Conservation (phyloP, 2,888 invertebrate species). For the Cerastis leucographa region DNA sequence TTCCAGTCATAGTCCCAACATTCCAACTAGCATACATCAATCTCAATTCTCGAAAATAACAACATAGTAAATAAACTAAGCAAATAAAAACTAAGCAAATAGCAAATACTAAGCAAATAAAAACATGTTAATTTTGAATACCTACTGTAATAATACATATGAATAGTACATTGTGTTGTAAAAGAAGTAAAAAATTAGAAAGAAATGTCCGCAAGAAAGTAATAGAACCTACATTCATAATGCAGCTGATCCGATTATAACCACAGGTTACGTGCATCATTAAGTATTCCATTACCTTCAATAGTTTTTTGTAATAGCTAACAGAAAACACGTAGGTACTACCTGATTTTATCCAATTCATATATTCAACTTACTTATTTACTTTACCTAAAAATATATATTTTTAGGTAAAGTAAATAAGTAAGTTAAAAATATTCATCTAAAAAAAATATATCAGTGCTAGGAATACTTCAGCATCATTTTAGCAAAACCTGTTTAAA, state of each 20-base stretch:
- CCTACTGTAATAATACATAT: no score
- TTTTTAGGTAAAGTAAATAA: background rate
- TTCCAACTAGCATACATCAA: no score
- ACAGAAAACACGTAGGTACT: background rate
- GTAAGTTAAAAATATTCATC: background rate
- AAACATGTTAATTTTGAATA: background rate
- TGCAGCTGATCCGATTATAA: constrained; percentile 1
- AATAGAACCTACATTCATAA: constrained; percentile 6
- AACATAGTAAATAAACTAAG: no score
- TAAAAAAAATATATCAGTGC: background rate
- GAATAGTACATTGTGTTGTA: background rate
- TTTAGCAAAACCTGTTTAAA: background rate
- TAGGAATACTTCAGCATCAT: background rate
- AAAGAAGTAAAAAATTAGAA: constrained; percentile 28
- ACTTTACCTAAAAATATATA: no score
- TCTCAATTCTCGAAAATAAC: no score
- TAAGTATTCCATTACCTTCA: constrained; percentile 20
- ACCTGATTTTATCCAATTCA: background rate
- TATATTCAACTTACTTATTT: no score
- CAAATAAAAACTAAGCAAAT: no score
- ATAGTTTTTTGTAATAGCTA: constrained; percentile 3
- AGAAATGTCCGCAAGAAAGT: constrained; percentile 18
- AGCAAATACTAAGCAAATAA: no score
- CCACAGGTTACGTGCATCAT: constrained; percentile 13
- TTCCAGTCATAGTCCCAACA: no score